phyloP scores from a whole-genome alignment of 1,140 invertebrate species.

The Theocolax elegans region DNA sequence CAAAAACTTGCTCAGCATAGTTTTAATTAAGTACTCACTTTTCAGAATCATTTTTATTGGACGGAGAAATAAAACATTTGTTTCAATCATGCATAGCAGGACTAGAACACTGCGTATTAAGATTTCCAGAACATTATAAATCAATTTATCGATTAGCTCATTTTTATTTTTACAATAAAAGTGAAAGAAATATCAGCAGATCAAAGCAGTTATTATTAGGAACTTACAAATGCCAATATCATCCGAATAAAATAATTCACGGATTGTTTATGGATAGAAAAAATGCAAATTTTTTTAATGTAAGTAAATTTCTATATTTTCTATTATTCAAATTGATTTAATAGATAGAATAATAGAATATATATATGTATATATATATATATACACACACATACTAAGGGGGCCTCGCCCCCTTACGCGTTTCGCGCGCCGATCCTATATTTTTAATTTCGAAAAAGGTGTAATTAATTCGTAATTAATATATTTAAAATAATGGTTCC shows the following conservation, averaged over 20 bases:
- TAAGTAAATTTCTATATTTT: slow-evolving; percentile 63
- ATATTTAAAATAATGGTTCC: too few species aligned
- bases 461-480: too few species aligned
- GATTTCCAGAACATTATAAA: slow-evolving; percentile 94
- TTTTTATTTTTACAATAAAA: slow-evolving; percentile 82
- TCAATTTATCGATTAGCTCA: slow-evolving; percentile 88
- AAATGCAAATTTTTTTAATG: slow-evolving; percentile 89
- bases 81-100: slow-evolving; percentile 77
- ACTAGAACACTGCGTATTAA: slow-evolving; percentile 83
- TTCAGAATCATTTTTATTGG: slow-evolving; percentile 49
- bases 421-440: too few species aligned
- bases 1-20: neutral
- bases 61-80: slow-evolving; percentile 61
- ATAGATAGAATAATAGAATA: too few species aligned
- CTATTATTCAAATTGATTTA: neutral
- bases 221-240: slow-evolving; percentile 72
- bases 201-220: slow-evolving; percentile 79
- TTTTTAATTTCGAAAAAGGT: too few species aligned
- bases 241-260: slow-evolving; percentile 73
- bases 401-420: too few species aligned
- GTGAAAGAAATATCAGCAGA: slow-evolving; percentile 74
- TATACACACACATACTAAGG: too few species aligned
- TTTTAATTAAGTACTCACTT: slow-evolving; percentile 26
- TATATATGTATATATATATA: too few species aligned
- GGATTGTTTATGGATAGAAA: slow-evolving; percentile 89